Base-by-base conservation (phyloP, 2,888 invertebrate species). In the Agriopis aurantiaria region DNA sequence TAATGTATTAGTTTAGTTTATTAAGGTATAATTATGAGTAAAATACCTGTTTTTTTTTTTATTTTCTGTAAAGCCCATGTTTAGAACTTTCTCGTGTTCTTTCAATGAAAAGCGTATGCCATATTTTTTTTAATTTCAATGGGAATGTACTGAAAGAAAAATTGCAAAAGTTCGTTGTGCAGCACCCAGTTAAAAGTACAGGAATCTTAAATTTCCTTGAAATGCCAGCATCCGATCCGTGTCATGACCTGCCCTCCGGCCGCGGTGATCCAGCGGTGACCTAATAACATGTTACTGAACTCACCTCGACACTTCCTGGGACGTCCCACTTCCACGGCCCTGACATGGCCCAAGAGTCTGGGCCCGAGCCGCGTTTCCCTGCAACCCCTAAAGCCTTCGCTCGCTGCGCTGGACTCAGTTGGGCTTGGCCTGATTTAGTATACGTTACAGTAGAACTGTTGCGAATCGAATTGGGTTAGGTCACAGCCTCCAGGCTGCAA, bases 251-350 rank as follows among this genome's bases (percentile, higher is more conserved):
- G 45, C 58, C 51, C 57, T 63, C 48, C 62, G 46, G 12, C 46
- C 55, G 48, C 52, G 53, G 64, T 69, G 60, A 72, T 66, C 73
- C 65, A 69, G 64, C 45, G 43, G n/a, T 74, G 74, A 76, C 74
- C 74, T 66, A 75, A 68, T 68, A 63, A 65, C 67, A 55, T 58
- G 17, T 23, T 23, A 23, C 45, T 41, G 57, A 53, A 52, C 43
- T 70, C 57, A 71, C 71, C 71, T 73, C 60, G 72, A 65, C 69
- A 73, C 73, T 72, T 80, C 78, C 80, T 76, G 73, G 73, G 17
- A 14, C 59, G 78, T 45, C 75, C 79, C 59, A 75, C 46, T 72
- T 73, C 62, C 4, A 17, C 69, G 75, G 55, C 80, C 78, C 71
- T 73, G 73, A 69, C 77, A 70, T 46, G 49, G 63, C 40, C 23